Percentiles rank a stretch among this genome's conserved stretches.
phyloP scores from a whole-genome alignment of 2,888 invertebrate species.

The Metallyticus violacea region DNA sequence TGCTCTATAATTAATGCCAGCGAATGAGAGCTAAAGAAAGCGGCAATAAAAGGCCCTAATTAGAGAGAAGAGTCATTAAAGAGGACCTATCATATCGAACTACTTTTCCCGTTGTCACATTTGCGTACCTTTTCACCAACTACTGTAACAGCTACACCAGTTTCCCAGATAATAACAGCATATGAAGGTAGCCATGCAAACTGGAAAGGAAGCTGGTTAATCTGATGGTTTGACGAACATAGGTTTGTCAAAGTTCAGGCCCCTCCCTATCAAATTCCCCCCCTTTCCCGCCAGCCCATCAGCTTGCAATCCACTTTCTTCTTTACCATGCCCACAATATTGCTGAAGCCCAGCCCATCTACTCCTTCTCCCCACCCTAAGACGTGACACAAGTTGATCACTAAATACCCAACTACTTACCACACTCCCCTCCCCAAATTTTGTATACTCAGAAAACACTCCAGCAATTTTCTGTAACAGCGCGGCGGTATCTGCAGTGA shows the following conservation, averaged over 20 bases:
- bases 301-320: slow-evolving; percentile 5
- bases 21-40: not conserved
- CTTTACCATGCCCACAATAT: slow-evolving; percentile 7
- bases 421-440: not conserved
- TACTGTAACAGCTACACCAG: not conserved
- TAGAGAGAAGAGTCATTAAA: not conserved
- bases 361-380: not conserved
- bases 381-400: not conserved
- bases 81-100: not conserved
- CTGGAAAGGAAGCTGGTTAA: not conserved
- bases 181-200: not conserved
- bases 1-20: not conserved
- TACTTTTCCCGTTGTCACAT: not conserved
- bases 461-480: not conserved
- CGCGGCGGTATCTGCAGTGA: not conserved
- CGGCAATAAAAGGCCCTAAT: not conserved
- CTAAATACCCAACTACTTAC: not conserved
- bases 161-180: slow-evolving; percentile 2
- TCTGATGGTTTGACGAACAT: slow-evolving; percentile 4
- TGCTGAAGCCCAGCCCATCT: not conserved
- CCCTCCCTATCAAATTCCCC: slow-evolving; percentile 4
- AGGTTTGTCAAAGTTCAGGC: not conserved
- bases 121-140: not conserved
- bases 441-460: not conserved
- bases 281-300: not conserved